Conservation (phyloP, 2,113 vertebrate species). For the Sceloporus tristichus region DNA sequence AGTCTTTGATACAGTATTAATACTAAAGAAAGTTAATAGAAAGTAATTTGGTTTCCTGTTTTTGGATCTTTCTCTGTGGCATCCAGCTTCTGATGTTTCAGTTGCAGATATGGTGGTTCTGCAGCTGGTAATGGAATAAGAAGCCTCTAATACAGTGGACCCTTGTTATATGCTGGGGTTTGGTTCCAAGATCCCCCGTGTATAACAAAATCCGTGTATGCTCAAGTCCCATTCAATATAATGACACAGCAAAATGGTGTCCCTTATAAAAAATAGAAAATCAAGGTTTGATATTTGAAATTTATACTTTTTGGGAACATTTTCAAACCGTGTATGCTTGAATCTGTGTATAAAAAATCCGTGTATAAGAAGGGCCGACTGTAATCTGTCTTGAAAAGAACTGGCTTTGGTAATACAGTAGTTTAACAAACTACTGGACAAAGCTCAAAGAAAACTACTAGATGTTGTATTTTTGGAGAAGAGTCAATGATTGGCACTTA, state of each 20-base stretch:
- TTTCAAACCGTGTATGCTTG: too few relatives aligned
- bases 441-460: not conserved
- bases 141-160: not conserved
- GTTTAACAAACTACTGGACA: conserved; percentile 1
- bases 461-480: not conserved
- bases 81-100: not conserved
- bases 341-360: too few relatives aligned
- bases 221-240: too few relatives aligned
- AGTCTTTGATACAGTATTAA: too few relatives aligned
- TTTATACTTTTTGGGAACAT: too few relatives aligned
- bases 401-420: not conserved
- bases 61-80: not conserved
- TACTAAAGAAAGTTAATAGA: not conserved
- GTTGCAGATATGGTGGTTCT: not conserved
- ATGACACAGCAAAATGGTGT: too few relatives aligned
- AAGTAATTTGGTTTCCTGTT: not conserved
- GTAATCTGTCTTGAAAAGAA: not conserved
- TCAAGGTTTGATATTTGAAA: too few relatives aligned
- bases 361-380: too few relatives aligned
- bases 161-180: too few relatives aligned
- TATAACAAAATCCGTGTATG: too few relatives aligned
- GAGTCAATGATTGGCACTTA: not conserved
- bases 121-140: not conserved
- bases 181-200: too few relatives aligned
- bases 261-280: too few relatives aligned